These are phyloP conservation scores for Dryobates pubescens DNA, from an alignment of 2,797 vertebrate species.

Conservation along the genomic window DNA sequence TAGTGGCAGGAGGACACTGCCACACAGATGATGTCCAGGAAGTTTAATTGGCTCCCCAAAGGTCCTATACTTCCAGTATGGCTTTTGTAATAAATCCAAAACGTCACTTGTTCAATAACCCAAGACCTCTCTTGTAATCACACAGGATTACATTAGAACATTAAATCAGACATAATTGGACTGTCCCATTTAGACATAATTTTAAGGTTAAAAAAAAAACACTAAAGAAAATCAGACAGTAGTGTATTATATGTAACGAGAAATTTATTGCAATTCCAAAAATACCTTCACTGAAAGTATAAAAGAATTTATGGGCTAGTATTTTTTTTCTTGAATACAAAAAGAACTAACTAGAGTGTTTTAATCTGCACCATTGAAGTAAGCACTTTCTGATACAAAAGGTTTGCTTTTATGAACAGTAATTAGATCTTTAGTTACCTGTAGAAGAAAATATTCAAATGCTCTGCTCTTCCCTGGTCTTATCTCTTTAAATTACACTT, in stretches of 20 bases:
- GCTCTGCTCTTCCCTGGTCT: neutral
- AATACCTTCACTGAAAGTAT: constrained; percentile 44
- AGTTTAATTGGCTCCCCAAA: constrained; percentile 60
- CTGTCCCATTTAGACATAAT: constrained; percentile 64
- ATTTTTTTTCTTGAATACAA: constrained; percentile 25
- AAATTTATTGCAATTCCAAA: constrained; percentile 61
- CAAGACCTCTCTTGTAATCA: constrained; percentile 59
- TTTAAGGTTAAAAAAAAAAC: constrained; percentile 53
- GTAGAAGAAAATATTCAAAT: constrained; percentile 29
- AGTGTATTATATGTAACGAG: constrained; percentile 24
- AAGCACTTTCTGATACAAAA: constrained; percentile 13
- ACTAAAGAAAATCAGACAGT: neutral
- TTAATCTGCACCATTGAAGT: constrained; percentile 45
- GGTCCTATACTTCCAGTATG: constrained; percentile 8
- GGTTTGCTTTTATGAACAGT: constrained; percentile 41
- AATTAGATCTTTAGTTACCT: constrained; percentile 42
- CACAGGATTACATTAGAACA: constrained; percentile 59
- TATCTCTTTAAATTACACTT: constrained; percentile 5
- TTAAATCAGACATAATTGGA: constrained; percentile 69
- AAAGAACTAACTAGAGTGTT: constrained; percentile 44
- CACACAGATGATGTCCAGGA: constrained; percentile 24
- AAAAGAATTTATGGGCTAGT: constrained; percentile 56
- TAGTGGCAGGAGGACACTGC: constrained; percentile 13
- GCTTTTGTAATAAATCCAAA: constrained; percentile 58
- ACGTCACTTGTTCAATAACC: constrained; percentile 51